A percentile compares a stretch with the other conserved stretches of the same genome.
These are phyloP conservation scores for Oppia nitens DNA, from an alignment of 1,140 invertebrate species.

Conservation along the genomic window DNA sequence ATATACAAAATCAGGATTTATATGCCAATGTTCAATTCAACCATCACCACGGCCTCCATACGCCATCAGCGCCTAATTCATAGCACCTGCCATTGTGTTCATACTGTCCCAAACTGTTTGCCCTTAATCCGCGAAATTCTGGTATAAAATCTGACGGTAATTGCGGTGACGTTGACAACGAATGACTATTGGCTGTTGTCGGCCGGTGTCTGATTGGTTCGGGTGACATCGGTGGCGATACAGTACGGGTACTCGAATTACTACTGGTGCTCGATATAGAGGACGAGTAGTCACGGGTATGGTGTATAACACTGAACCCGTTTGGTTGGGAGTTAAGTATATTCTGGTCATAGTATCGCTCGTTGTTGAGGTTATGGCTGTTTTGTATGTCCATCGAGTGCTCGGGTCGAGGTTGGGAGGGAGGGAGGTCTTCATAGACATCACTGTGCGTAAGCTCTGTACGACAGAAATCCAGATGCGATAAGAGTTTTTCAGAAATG, in stretches of 20 bases:
- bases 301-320: neutral
- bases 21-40: too few relatives aligned
- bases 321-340: too few relatives aligned
- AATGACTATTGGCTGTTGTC: neutral
- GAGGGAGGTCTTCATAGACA: too few relatives aligned
- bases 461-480: neutral
- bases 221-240: too few relatives aligned
- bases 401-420: too few relatives aligned
- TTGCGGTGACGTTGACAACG: neutral
- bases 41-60: neutral
- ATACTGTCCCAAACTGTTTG: neutral
- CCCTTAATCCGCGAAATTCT: neutral
- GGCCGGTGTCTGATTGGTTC: too few relatives aligned
- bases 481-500: neutral
- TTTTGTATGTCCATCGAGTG: too few relatives aligned
- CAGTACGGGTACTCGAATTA: too few relatives aligned
- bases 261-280: neutral
- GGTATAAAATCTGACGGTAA: neutral
- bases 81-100: neutral
- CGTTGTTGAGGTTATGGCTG: too few relatives aligned
- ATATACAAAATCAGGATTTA: too few relatives aligned
- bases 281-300: neutral
- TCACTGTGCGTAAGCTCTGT: too few relatives aligned
- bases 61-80: neutral
- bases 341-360: too few relatives aligned